Evolutionary conservation across 2,888 invertebrate species (phyloP), one percentile per base, ranked within the genome.

Genomic region (Cheiracanthium punctorium): DNA sequence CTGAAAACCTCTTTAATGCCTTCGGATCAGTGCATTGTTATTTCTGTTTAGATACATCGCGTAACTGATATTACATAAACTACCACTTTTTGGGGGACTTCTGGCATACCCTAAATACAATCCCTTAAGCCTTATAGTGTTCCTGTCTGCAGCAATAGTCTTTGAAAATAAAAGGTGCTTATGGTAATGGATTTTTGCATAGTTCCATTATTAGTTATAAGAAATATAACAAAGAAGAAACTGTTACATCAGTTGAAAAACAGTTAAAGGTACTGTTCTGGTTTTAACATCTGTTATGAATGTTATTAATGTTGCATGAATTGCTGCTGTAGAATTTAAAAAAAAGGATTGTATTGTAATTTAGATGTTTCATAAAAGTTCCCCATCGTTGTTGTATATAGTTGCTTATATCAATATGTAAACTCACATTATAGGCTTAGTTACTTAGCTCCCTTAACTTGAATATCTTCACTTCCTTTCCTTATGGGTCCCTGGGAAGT

Each of bases 261-360:
- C 71, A 76, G 82, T 82, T 77, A 82, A 76, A 76, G 69, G 74
- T 81, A 65, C 67, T 76, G 82, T 82, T 79, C 79, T 74, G 84
- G 74, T 86, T 86, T 86, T 80, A 86, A 86, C 80, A 80, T 75
- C 75, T 71, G 85, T 80, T 71, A 79, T 75, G 75, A 64, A 67
- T 80, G 85, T 86, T 80, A 76, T 80, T 48, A 75, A 74, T 86
- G 85, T 86, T 86, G 85, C 75, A 85, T 85, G 85, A 74, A 64
- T 29, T 80, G 75, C 74, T 80, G 67, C 69, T 41, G 52, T 86
- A 86, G 85, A 72, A 48, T 74, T 74, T 24, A 58, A 74, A 81
- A 72, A 37, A 74, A 81, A 72, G 28, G 30, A 70, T 24, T 33
- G 43, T 80, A 43, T 76, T 80, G 80, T 85, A 80, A 86, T 75